Percentiles rank a stretch among this genome's conserved stretches.
These are phyloP conservation scores for Turritopsis rubra DNA, from an alignment of 30 jellyfish, hydroid and myxozoan genomes.

Conservation along the genomic window DNA sequence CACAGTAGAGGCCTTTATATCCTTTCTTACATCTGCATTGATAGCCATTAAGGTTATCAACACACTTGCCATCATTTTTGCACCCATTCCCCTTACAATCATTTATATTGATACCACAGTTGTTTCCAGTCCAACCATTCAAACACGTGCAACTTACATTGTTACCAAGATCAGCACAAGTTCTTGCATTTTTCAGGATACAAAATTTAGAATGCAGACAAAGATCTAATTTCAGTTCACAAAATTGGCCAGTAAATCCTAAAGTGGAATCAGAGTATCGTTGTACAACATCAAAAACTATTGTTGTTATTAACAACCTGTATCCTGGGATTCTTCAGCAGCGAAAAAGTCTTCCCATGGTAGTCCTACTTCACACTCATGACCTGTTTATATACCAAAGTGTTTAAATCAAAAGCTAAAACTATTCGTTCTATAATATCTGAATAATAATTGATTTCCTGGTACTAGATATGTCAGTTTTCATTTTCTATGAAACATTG, in stretches of 20 bases:
- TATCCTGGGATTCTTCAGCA: too few relatives aligned
- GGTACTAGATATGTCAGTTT: too few relatives aligned
- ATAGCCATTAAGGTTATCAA: slow-evolving; percentile 60
- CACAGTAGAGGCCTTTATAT: slow-evolving; percentile 50
- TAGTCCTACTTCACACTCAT: too few relatives aligned
- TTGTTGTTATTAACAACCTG: too few relatives aligned
- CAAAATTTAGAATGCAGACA: slow-evolving; percentile 60
- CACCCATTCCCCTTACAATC: slow-evolving; percentile 46
- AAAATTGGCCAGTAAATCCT: slow-evolving; percentile 59
- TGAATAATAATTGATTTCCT: too few relatives aligned
- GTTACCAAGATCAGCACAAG: slow-evolving; percentile 81
- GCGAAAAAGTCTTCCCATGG: too few relatives aligned
- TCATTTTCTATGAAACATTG: too few relatives aligned
- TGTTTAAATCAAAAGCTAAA: too few relatives aligned
- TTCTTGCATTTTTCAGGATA: slow-evolving; percentile 43
- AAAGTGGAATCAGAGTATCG: background rate
- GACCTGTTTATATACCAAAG: too few relatives aligned
- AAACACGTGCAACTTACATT: slow-evolving; percentile 61
- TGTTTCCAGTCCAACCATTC: slow-evolving; percentile 73
- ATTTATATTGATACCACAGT: slow-evolving; percentile 73
- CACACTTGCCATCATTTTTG: slow-evolving; percentile 53
- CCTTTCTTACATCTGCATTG: slow-evolving; percentile 60
- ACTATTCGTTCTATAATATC: too few relatives aligned
- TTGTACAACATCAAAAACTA: too few relatives aligned
- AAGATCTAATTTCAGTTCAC: slow-evolving; percentile 64